phyloP scores from a whole-genome alignment of 1,140 invertebrate genomes.

The Semibalanus balanoides region DNA sequence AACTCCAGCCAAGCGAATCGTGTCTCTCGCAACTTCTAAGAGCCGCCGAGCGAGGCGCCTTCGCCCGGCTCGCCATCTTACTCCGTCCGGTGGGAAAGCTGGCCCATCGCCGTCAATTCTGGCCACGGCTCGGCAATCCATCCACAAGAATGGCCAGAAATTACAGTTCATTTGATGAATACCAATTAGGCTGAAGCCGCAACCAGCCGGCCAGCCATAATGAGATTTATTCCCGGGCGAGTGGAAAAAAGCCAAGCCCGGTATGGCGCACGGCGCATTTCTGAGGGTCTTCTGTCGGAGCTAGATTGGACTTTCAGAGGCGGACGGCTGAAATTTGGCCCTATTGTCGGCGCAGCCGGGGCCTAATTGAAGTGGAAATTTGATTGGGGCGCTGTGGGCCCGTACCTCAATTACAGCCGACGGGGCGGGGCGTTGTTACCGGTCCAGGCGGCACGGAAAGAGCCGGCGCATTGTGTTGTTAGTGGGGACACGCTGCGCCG shows the following conservation, averaged over 20 bases:
- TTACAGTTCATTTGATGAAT: conserved; percentile 2
- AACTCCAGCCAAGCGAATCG: too few species aligned
- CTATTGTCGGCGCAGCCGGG: neutral
- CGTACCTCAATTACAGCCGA: neutral
- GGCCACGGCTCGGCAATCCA: neutral
- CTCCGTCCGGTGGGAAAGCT: neutral
- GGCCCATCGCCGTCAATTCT: neutral
- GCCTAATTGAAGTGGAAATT: conserved; percentile 1
- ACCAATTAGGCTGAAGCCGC: neutral
- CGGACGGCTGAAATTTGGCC: neutral
- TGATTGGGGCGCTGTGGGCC: neutral
- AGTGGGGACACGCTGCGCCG: too few species aligned
- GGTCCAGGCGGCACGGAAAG: neutral
- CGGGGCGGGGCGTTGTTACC: neutral
- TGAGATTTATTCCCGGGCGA: neutral
- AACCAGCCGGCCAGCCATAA: neutral
- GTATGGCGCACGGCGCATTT: neutral
- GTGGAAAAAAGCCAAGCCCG: neutral
- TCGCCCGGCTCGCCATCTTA: neutral
- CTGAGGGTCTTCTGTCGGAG: neutral
- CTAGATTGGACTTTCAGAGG: neutral
- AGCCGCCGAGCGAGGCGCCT: too few species aligned
- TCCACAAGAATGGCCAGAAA: neutral
- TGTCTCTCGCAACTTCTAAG: too few species aligned
- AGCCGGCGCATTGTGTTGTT: too few species aligned